phyloP scores from a whole-genome alignment of 2,113 vertebrate genomes.

The Bubo bubo region DNA sequence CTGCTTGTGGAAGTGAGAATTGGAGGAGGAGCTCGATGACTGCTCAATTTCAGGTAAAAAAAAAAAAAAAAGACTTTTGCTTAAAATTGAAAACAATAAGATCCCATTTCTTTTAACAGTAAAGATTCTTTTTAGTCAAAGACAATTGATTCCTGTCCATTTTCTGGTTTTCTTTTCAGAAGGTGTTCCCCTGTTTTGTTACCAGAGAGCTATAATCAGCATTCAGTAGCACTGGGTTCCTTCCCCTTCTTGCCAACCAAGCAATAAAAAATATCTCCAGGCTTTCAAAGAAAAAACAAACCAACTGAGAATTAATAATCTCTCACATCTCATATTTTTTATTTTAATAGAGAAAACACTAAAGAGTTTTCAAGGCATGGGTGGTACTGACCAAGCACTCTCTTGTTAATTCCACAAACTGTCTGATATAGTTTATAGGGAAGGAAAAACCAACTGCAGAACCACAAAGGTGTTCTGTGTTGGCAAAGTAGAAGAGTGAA shows the following conservation, averaged over 20 bases:
- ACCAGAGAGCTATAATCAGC: neutral
- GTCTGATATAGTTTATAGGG: neutral
- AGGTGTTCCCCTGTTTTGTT: neutral
- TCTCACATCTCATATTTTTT: neutral
- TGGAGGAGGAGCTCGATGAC: neutral
- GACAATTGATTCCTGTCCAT: accelerated
- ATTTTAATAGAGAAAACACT: neutral
- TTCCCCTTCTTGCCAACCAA: neutral
- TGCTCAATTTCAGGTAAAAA: neutral
- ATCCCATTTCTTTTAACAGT: neutral
- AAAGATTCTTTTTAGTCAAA: neutral
- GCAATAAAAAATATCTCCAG: neutral
- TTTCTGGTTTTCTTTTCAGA: neutral
- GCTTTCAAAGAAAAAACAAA: neutral
- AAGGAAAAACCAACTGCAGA: neutral
- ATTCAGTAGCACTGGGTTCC: neutral
- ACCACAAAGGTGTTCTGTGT: neutral
- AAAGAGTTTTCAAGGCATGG: neutral
- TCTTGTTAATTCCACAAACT: neutral
- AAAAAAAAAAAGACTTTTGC: neutral
- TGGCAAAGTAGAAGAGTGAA: neutral
- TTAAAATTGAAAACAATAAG: neutral
- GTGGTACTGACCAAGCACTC: neutral
- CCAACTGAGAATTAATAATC: neutral
- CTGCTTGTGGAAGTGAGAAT: neutral